phyloP scores from a whole-genome alignment of 2,797 vertebrate species.

The Valencia hispanica region DNA sequence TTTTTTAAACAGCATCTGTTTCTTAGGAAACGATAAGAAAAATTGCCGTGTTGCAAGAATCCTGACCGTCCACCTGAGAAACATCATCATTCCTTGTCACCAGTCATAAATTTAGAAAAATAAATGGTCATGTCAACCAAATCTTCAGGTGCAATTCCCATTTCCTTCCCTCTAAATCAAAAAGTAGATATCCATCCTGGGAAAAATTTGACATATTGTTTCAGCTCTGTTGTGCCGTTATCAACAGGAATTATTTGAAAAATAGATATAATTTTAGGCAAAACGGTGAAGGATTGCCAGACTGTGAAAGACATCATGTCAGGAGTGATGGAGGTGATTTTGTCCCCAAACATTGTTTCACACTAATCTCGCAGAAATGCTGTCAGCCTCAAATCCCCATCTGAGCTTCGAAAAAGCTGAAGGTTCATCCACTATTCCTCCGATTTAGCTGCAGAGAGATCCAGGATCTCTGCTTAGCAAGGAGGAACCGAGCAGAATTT shows the following conservation, averaged over 20 bases:
- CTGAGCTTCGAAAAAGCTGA: conserved; percentile 27
- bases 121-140: conserved; percentile 70
- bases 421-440: conserved; percentile 20
- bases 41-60: conserved; percentile 47
- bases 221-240: conserved; percentile 33
- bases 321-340: conserved; percentile 50
- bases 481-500: conserved; percentile 28
- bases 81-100: conserved; percentile 71
- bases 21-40: conserved; percentile 65
- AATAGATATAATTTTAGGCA: conserved; percentile 37
- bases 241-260: conserved; percentile 60
- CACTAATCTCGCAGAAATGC: conserved; percentile 44
- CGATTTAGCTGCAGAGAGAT: conserved; percentile 14
- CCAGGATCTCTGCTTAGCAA: conserved; percentile 18
- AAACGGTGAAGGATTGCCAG: conserved; percentile 27
- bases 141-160: conserved; percentile 36
- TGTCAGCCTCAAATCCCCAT: conserved; percentile 35
- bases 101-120: conserved; percentile 72
- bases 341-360: conserved; percentile 40
- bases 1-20: conserved; percentile 67
- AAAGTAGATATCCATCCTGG: conserved; percentile 55
- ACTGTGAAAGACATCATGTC: conserved; percentile 38
- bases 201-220: conserved; percentile 65
- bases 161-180: conserved; percentile 56
- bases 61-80: conserved; percentile 71